A percentile compares a stretch with the other conserved stretches of the same genome.
Evolutionary conservation across 2,888 invertebrate genomes (phyloP).

Genomic region (Steinernema carpocapsae): DNA sequence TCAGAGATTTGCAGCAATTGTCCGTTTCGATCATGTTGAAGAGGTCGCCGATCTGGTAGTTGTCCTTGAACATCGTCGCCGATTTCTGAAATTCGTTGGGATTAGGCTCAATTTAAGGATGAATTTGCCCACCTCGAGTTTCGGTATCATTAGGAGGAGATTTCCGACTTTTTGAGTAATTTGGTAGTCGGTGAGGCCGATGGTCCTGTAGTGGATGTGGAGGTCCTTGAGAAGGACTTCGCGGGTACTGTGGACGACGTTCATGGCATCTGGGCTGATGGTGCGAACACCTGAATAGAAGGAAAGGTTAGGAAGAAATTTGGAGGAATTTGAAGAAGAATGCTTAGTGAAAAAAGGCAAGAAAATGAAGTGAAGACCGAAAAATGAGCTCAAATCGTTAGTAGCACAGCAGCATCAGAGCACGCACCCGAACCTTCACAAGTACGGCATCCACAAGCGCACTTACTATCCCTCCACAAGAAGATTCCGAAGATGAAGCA

Average conservation of each 20-base stretch:
- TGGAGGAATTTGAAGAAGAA: background rate
- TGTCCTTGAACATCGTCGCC: conserved; percentile 58
- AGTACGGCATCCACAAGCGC: conserved; percentile 22
- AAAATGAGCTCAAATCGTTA: no score
- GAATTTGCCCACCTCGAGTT: conserved; percentile 54
- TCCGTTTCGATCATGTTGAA: conserved; percentile 63
- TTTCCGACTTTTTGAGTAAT: conserved; percentile 58
- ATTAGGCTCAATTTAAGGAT: background rate
- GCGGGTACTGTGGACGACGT: conserved; percentile 53
- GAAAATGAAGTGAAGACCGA: no score
- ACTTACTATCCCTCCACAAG: conserved; percentile 63
- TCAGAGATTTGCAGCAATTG: conserved; percentile 56
- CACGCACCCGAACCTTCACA: conserved; percentile 18
- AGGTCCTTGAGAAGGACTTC: conserved; percentile 56
- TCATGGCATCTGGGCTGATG: conserved; percentile 50
- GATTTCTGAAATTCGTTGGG: conserved; percentile 50
- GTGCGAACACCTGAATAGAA: conserved; percentile 53
- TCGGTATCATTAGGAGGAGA: conserved; percentile 60
- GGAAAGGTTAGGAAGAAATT: background rate
- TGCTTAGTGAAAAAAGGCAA: background rate
- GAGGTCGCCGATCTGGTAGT: conserved; percentile 60
- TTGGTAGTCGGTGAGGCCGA: conserved; percentile 47
- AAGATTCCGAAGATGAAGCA: conserved; percentile 60
- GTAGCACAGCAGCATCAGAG: background rate
- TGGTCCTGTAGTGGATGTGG: conserved; percentile 54